Base-by-base conservation (phyloP, 2,113 vertebrate genomes). In the Tapirus terrestris region DNA sequence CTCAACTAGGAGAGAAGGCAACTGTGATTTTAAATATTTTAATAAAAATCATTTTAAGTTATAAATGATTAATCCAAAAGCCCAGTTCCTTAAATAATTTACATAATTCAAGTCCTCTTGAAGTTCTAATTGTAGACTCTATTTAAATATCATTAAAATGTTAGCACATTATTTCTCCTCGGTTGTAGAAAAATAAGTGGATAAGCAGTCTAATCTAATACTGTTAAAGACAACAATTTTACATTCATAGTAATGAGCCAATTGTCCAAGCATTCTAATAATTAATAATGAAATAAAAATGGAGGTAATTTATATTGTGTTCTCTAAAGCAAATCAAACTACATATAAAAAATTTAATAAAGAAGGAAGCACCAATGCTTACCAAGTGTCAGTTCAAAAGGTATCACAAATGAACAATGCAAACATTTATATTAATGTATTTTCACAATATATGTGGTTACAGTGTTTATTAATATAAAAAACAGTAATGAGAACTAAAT, bases 201-300 rank as follows among this genome's bases (percentile, higher is more conserved):
- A 48, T 48, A 58, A 72, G 51, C 45, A 33, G 11, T 53, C 48
- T 48, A 77, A 33, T 70, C 3, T 51, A 76, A 56, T 88, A 45
- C 51, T 86, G 7, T 89, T 70, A 93, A 8, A 73, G 92, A 75
- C 13, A 94, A 89, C 84, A 83, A 23, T 29, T 89, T 91, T 51
- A 58, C 0, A 45, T 84, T 76, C 20, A 61, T 43, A 21, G 6
- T 75, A 75, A 79, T 72, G 51, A 79, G 33, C 4, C 33, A 60
- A 53, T 81, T 89, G 5, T 76, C 51, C 13, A 58, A 18, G 7
- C 86, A 68, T 29, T 82, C 17, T 67, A n/a, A 89, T 72, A 58
- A 31, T 90, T 70, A 72, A 58, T 58, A 70, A 68, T 68, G 29
- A 75, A 81, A 58, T 91, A 31, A 82, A 89, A 72, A 63, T 82